A percentile compares a stretch with the other conserved stretches of the same genome.
Conservation (phyloP, 2,888 invertebrate genomes). For the Gerris lacustris region DNA sequence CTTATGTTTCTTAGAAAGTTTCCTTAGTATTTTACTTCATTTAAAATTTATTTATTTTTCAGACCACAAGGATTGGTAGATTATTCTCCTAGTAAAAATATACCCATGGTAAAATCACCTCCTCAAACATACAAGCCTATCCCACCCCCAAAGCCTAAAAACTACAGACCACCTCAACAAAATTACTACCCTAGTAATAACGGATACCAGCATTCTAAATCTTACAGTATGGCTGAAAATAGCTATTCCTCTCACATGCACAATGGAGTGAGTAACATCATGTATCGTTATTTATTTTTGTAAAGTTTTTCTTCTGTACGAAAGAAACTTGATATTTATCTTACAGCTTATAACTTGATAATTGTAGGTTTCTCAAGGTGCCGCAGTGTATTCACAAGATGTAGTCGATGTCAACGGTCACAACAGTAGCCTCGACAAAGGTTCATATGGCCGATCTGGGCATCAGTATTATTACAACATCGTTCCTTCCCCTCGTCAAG, state of each 20-base stretch:
- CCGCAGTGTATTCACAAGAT: conserved; percentile 31
- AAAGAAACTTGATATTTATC: conserved; percentile 33
- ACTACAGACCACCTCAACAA: conserved; percentile 62
- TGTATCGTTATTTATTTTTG: too few relatives aligned
- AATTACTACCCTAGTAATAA: conserved; percentile 24
- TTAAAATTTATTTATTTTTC: neutral
- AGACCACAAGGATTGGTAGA: conserved; percentile 31
- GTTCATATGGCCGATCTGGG: conserved; percentile 32
- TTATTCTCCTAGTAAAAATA: conserved; percentile 32
- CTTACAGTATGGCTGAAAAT: conserved; percentile 39
- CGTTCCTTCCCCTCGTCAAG: conserved; percentile 30
- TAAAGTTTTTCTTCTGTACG: conserved; percentile 39
- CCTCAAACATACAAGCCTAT: conserved; percentile 64
- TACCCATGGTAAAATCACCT: conserved; percentile 33
- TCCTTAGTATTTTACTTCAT: too few relatives aligned
- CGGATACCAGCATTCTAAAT: conserved; percentile 41
- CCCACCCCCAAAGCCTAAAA: conserved; percentile 85
- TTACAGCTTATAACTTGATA: conserved; percentile 43
- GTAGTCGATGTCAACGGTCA: conserved; percentile 33
- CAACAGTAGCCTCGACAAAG: conserved; percentile 42
- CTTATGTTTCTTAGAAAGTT: too few relatives aligned
- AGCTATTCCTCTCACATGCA: conserved; percentile 36
- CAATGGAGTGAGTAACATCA: conserved; percentile 40
- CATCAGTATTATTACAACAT: conserved; percentile 44
- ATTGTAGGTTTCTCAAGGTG: conserved; percentile 17